phyloP scores from a whole-genome alignment of 2,888 invertebrate genomes.

The Scaptomyza reducta region DNA sequence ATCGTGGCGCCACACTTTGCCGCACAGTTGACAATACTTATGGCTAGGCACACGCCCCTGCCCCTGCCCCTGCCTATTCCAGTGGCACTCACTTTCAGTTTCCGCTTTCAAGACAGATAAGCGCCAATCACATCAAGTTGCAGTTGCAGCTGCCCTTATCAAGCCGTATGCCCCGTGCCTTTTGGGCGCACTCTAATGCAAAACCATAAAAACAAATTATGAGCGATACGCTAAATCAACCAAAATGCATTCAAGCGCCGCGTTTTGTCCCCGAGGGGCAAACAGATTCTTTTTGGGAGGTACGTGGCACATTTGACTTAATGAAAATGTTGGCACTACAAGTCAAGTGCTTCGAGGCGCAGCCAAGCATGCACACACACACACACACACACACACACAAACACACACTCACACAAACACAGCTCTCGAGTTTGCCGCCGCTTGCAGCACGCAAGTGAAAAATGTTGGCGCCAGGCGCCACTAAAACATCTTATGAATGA shows the following conservation, averaged over 20 bases:
- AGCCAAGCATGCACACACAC: conserved; percentile 62
- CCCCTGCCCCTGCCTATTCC: background rate
- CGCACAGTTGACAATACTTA: conserved; percentile 41
- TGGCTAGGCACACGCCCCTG: conserved; percentile 12
- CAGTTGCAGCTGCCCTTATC: conserved; percentile 49
- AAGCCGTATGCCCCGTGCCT: conserved; percentile 24
- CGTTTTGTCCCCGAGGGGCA: conserved; percentile 5
- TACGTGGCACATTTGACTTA: conserved; percentile 76
- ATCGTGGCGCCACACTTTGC: conserved; percentile 47
- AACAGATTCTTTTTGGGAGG: conserved; percentile 51
- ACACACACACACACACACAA: conserved; percentile 18
- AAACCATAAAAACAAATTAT: conserved; percentile 81
- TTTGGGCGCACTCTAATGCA: conserved; percentile 68
- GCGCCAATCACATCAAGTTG: conserved; percentile 34
- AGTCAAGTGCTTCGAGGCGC: conserved; percentile 82
- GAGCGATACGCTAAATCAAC: conserved; percentile 81
- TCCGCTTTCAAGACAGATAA: conserved; percentile 43
- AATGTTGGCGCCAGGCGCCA: conserved; percentile 81
- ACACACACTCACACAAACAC: conserved; percentile 16
- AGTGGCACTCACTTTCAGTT: conserved; percentile 44
- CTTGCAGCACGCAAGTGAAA: conserved; percentile 74
- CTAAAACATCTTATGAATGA: conserved; percentile 80
- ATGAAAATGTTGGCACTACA: conserved; percentile 83
- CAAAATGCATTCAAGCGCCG: conserved; percentile 64
- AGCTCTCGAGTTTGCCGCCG: conserved; percentile 42